Evolutionary conservation across 1,140 invertebrate species (phyloP).

Genomic region (Ceratoteleas bidentatus): DNA sequence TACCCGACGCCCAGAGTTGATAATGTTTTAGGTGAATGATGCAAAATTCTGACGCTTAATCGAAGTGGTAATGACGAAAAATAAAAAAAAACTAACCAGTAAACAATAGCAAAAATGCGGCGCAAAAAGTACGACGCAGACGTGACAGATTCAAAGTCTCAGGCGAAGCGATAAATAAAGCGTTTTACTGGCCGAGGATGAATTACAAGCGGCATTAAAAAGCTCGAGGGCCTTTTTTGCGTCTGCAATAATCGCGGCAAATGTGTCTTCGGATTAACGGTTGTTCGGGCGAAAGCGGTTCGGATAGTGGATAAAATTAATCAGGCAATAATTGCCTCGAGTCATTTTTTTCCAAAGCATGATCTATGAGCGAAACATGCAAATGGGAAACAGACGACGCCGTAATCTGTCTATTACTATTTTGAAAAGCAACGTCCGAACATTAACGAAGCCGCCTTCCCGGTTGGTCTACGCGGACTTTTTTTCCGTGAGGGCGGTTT

Average conservation of each 20-base stretch:
- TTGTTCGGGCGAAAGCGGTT: slow-evolving; percentile 3
- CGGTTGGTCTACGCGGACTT: slow-evolving; percentile 29
- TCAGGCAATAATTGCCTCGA: slow-evolving; percentile 42
- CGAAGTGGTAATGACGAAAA: no score
- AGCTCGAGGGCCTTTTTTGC: background rate
- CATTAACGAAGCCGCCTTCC: slow-evolving; percentile 66
- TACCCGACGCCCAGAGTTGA: no score
- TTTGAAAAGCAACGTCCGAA: slow-evolving; percentile 47
- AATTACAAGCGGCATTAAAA: slow-evolving; percentile 1
- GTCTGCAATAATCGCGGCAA: slow-evolving; percentile 3
- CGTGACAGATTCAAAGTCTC: no score
- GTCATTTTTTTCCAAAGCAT: slow-evolving; percentile 38
- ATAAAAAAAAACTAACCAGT: no score
- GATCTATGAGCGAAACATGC: slow-evolving; percentile 55
- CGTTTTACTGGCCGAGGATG: background rate
- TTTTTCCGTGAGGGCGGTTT: slow-evolving; percentile 70
- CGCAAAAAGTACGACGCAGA: no score
- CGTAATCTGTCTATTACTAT: slow-evolving; percentile 65
- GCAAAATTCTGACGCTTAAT: background rate
- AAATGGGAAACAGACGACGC: slow-evolving; percentile 48
- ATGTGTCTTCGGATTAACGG: slow-evolving; percentile 13
- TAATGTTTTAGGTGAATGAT: background rate
- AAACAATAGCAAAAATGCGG: no score
- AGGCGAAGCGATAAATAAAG: background rate
- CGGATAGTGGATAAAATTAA: slow-evolving; percentile 38